A percentile compares a stretch with the other conserved stretches of the same genome.
Evolutionary conservation across 2,888 invertebrate species (phyloP).

Genomic region (Orthonevra nobilis): DNA sequence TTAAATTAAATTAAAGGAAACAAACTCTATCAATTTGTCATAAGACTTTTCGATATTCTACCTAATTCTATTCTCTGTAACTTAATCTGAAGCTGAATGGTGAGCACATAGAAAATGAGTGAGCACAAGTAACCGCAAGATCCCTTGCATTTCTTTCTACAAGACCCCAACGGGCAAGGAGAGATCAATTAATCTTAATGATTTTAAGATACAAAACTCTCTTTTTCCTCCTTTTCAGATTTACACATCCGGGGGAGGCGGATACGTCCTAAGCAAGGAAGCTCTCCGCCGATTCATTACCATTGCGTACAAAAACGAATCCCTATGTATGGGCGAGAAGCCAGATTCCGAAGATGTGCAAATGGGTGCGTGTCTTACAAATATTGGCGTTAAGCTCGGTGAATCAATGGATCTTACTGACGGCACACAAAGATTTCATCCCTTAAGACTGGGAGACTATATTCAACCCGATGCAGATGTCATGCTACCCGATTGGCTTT

Average conservation of each 20-base stretch:
- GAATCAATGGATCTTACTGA: conserved; percentile 91
- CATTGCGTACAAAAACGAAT: conserved; percentile 83
- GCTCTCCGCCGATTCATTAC: conserved; percentile 88
- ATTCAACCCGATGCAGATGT: conserved; percentile 85
- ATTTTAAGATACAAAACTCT: too few relatives aligned
- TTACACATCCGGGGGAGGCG: conserved; percentile 93
- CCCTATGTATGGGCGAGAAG: conserved; percentile 7
- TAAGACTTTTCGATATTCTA: too few relatives aligned
- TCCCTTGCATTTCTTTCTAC: too few relatives aligned
- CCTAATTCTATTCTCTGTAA: too few relatives aligned
- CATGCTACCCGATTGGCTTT: conserved; percentile 42
- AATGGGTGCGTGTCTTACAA: conserved; percentile 86
- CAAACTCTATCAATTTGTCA: too few relatives aligned
- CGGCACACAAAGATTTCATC: conserved; percentile 91
- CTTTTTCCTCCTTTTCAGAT: conserved; percentile 81
- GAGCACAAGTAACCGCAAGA: too few relatives aligned
- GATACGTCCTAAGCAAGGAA: conserved; percentile 92
- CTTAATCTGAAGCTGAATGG: too few relatives aligned
- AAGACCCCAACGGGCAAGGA: too few relatives aligned
- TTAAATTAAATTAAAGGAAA: too few relatives aligned
- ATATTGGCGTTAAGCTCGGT: conserved; percentile 89
- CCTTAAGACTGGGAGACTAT: conserved; percentile 94
- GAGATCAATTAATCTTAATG: too few relatives aligned
- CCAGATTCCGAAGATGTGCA: conserved; percentile 31
- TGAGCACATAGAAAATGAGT: too few relatives aligned